These are phyloP conservation scores for Tetrapedia diversipes DNA, from an alignment of 2,888 invertebrate genomes.

Conservation along the genomic window DNA sequence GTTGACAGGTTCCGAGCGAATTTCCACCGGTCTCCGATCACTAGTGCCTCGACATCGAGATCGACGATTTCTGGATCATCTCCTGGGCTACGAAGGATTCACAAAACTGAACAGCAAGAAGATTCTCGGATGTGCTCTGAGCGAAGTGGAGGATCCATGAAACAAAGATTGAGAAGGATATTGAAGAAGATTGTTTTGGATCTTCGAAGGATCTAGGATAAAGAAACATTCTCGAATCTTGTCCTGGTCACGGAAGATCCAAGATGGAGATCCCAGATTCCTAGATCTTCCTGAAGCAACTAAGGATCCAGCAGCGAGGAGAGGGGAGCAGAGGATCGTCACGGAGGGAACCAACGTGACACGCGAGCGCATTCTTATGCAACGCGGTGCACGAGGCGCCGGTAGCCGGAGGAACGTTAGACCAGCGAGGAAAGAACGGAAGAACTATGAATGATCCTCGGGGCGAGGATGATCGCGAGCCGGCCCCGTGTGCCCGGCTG, in stretches of 20 bases:
- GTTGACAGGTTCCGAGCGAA: conserved; percentile 74
- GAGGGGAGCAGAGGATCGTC: background rate
- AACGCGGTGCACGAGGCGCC: conserved; percentile 12
- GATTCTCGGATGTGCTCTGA: too few species aligned
- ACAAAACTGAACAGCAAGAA: too few species aligned
- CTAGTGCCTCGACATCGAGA: conserved; percentile 11
- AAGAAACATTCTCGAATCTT: too few species aligned
- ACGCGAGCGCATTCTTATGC: conserved; percentile 28
- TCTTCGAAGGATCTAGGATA: too few species aligned
- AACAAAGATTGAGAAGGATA: too few species aligned
- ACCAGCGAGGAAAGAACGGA: background rate
- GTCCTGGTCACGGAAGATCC: too few species aligned
- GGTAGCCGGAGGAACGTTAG: background rate
- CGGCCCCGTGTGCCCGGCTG: conserved; percentile 10
- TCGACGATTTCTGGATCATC: conserved; percentile 12
- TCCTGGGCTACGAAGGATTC: background rate
- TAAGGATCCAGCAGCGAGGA: background rate
- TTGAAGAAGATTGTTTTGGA: too few species aligned
- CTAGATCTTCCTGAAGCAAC: background rate
- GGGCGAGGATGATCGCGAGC: conserved; percentile 4
- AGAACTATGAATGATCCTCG: conserved; percentile 43
- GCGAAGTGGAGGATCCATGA: too few species aligned
- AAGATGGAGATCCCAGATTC: background rate
- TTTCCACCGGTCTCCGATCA: conserved; percentile 38
- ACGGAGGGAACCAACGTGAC: background rate